Base-by-base conservation (phyloP, 2,113 vertebrate genomes). In the Pelobates fuscus region DNA sequence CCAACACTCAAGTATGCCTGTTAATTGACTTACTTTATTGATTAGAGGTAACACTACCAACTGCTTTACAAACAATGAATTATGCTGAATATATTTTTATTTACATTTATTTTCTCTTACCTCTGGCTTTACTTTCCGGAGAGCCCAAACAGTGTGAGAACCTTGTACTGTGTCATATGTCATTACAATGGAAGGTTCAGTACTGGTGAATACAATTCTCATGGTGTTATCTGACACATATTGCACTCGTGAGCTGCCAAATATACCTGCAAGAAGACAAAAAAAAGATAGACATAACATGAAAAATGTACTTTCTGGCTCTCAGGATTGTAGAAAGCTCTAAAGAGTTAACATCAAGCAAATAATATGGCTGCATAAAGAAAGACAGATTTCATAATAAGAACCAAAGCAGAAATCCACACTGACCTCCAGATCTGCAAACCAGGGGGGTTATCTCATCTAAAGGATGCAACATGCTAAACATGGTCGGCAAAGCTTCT, bases 401-500 rank as follows among this genome's bases (percentile, higher is more conserved):
- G 7, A 3, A 20, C 15, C 15, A 10, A 18, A 52, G 46, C n/a
- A n/a, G 14, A 20, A 21, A 11, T 30, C 17, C 3, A 30, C n/a
- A 78, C 86, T 44, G 88, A 98, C 96, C 94, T 93, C 91, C 83
- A 65, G 94, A 91, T 83, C 92, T 96, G 86, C 88, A 97, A 52
- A 98, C 87, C 7, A 98, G 84, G 44, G 97, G 97, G 6, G 95
- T 93, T 44, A 98, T 96, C 85, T 98, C 96, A 85, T 98, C 96
- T 67, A 99, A 85, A 0, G 96, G 96, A 79, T 99, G 96, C 37
- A 98, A 84, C 96, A 99, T 98, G 85, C 96, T 98, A 87, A 98
- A 99, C 81, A 98, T 85, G 0, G 94, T 98, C 0, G 97, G 96
- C 72, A 99, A 88, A 83, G 94, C 93, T 58, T 98, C 95, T 80